Evolutionary conservation across 1,140 invertebrate genomes (phyloP).

Genomic region (Orussus abietinus): DNA sequence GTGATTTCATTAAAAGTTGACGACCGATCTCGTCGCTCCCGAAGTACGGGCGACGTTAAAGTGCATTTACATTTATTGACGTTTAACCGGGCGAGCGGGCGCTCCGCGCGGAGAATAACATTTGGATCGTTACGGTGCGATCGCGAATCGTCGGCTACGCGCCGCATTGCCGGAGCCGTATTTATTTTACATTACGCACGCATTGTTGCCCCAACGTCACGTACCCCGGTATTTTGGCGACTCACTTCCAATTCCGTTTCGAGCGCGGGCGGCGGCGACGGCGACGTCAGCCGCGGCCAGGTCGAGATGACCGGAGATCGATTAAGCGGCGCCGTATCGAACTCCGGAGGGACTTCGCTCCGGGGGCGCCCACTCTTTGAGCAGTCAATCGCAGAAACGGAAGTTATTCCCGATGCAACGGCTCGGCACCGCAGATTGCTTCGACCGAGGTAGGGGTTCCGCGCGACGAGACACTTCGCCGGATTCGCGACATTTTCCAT

Average conservation of each 20-base stretch:
- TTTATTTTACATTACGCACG: conserved; percentile 27
- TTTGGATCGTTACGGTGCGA: conserved; percentile 26
- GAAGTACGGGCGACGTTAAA: no score
- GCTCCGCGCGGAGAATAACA: conserved; percentile 21
- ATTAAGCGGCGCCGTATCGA: neutral
- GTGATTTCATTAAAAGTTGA: no score
- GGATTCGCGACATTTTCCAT: conserved; percentile 30
- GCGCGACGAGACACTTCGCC: no score
- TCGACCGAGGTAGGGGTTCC: no score
- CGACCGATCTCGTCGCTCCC: no score
- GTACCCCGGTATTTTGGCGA: no score
- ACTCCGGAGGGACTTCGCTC: conserved; percentile 1
- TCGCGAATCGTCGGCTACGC: conserved; percentile 26
- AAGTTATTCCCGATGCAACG: conserved; percentile 23
- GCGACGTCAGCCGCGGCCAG: neutral
- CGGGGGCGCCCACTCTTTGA: no score
- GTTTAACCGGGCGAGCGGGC: conserved; percentile 10
- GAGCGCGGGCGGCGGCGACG: conserved; percentile 12
- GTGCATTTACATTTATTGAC: conserved; percentile 28
- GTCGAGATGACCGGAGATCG: neutral
- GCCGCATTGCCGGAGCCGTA: conserved; percentile 14
- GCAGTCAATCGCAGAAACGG: conserved; percentile 13
- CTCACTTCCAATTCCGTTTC: conserved; percentile 1
- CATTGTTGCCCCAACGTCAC: conserved; percentile 23
- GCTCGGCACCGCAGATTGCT: conserved; percentile 20